Evolutionary conservation across 2,113 vertebrate genomes (phyloP), one percentile per base, ranked within the genome.

Genomic region (Butastur rufipennis): DNA sequence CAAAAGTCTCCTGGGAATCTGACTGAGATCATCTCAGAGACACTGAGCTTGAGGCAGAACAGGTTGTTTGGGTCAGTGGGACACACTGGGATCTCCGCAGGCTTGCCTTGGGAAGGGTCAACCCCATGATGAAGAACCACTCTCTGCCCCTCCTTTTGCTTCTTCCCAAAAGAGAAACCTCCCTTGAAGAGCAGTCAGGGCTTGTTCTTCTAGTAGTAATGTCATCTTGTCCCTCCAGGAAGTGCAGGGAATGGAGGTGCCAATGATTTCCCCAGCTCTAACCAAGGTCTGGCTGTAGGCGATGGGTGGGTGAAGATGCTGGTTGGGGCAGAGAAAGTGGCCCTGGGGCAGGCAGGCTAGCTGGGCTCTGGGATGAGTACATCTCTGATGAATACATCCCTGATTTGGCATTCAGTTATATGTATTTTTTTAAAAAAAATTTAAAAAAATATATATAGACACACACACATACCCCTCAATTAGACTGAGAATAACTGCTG

Each of bases 401-500:
- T 38, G n/a, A 55, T 67, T 23, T 81, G 59, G 47, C 50, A 47
- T 66, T 74, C n/a, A 36, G 26, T 31, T 70, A 9, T 6, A 53
- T 26, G 34, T 42, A 15, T 32, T 13, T 52, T 52, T 17, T 47
- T 2, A 0, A 16, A 16, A 27, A 52, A 52, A 52, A 16, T 6
- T 16, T 27, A 27, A 34, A 11, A 45, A 19, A 10, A n/a, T 0
- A 40, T 3, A n/a, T 6, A 59, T 7, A 47, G 1, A 47, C 11
- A 15, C 6, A 13, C 27, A 29, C 27, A 27, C 10, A 2, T 32
- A 7, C 21, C 6, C 11, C 73, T 83, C 61, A 50, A 3, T 93
- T 70, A 91, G 82, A 9, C 75, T 45, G 58, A 67, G 82, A 92
- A 68, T 78, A 86, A 56, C 47, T 92, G n/a, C 65, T 95, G 92